Evolutionary conservation across 2,113 vertebrate species (phyloP).

Genomic region (Cottus gobio): DNA sequence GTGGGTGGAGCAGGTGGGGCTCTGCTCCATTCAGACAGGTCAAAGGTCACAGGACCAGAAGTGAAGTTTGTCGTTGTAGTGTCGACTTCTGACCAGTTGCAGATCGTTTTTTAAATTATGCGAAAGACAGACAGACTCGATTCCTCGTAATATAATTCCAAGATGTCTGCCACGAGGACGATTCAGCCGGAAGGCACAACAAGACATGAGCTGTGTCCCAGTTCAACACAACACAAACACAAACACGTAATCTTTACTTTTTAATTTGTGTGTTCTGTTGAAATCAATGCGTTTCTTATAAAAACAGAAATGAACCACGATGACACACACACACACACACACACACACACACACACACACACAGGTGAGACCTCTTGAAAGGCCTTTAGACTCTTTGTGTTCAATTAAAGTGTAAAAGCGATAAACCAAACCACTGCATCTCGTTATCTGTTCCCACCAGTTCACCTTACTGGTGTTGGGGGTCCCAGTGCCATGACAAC

Average conservation of each 20-base stretch:
- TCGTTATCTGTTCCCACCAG: conserved; percentile 2
- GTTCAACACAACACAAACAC: no score
- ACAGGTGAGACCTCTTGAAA: background rate
- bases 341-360: no score
- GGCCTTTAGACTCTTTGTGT: background rate
- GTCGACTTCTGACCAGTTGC: no score
- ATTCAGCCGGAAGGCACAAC: background rate
- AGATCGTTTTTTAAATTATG: no score
- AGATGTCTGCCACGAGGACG: background rate
- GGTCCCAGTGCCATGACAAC: conserved; percentile 52
- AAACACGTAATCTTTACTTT: background rate
- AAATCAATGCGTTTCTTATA: background rate
- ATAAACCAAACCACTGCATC: no score
- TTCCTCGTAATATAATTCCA: no score
- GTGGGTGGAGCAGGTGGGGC: background rate
- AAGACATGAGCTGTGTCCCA: background rate
- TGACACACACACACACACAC: no score
- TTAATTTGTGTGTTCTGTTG: background rate
- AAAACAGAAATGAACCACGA: no score
- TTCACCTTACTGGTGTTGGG: conserved; percentile 30
- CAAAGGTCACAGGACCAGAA: no score
- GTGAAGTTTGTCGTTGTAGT: no score
- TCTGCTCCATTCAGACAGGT: background rate
- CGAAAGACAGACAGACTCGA: no score
- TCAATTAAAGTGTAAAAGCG: no score